Conservation (phyloP, 2,113 vertebrate genomes). For the Ivindomyrus marchei region DNA sequence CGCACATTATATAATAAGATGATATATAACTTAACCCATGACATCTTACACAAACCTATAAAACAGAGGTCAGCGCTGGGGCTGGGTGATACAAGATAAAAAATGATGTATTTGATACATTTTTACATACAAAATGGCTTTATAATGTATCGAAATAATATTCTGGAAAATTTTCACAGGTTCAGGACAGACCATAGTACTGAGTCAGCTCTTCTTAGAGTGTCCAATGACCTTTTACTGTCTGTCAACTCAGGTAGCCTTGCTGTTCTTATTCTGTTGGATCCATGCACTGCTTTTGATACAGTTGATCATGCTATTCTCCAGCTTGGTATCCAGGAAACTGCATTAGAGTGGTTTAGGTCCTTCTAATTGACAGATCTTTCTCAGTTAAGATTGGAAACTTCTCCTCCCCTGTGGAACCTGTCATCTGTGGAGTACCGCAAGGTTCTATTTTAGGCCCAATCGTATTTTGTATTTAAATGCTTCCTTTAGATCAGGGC, state of each 20-base stretch:
- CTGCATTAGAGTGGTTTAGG: neutral
- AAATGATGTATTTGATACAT: neutral
- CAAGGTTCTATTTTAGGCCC: neutral
- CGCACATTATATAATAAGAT: neutral
- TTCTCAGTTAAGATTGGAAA: neutral
- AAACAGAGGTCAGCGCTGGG: neutral
- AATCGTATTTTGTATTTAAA: neutral
- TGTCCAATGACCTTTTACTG: neutral
- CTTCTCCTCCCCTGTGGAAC: neutral
- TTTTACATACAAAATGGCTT: neutral
- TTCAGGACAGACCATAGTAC: neutral
- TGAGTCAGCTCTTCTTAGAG: neutral
- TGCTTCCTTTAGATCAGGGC: neutral
- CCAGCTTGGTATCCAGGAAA: neutral
- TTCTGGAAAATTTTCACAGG: neutral
- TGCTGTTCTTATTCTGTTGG: neutral
- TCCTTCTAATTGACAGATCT: neutral
- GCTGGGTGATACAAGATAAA: neutral
- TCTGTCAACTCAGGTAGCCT: neutral
- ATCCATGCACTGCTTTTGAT: neutral
- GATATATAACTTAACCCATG: neutral
- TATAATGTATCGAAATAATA: neutral
- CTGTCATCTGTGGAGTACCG: neutral
- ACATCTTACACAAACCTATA: neutral
- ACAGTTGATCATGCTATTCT: neutral